These are phyloP conservation scores for Nymphicus hollandicus DNA, from an alignment of 2,113 vertebrate species.

Conservation along the genomic window DNA sequence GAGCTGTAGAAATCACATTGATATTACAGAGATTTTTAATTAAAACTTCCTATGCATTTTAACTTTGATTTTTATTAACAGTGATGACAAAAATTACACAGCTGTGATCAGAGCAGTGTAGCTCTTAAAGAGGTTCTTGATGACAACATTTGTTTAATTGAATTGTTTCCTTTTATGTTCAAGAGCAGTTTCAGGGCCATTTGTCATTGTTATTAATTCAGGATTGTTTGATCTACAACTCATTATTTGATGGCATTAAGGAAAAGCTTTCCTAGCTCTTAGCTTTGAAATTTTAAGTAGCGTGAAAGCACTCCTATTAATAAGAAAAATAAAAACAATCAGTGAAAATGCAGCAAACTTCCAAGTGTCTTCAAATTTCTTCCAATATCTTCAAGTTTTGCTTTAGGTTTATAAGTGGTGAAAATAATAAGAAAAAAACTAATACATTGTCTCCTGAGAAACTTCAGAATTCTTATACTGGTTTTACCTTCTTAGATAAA, in stretches of 20 bases:
- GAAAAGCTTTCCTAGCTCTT: neutral
- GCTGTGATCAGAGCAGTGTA: conserved; percentile 13
- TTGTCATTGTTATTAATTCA: conserved; percentile 64
- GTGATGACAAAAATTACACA: conserved; percentile 53
- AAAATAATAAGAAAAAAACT: neutral
- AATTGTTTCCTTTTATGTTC: conserved; percentile 59
- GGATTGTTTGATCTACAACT: conserved; percentile 51
- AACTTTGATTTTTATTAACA: conserved; percentile 51
- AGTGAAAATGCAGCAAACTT: neutral
- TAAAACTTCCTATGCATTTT: conserved; percentile 53
- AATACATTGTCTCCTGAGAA: neutral
- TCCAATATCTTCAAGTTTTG: neutral
- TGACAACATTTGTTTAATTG: conserved; percentile 56
- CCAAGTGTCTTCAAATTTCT: neutral
- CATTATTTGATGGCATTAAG: conserved; percentile 40
- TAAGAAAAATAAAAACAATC: neutral
- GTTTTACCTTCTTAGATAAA: neutral
- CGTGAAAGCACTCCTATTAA: neutral
- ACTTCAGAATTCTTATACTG: neutral
- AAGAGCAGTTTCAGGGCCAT: conserved; percentile 23
- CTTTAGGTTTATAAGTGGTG: neutral
- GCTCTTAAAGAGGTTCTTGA: conserved; percentile 26
- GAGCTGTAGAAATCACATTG: conserved; percentile 23
- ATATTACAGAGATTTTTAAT: conserved; percentile 54
- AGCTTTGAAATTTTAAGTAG: neutral